Conservation (phyloP, 2,888 invertebrate species). For the Cancer borealis region DNA sequence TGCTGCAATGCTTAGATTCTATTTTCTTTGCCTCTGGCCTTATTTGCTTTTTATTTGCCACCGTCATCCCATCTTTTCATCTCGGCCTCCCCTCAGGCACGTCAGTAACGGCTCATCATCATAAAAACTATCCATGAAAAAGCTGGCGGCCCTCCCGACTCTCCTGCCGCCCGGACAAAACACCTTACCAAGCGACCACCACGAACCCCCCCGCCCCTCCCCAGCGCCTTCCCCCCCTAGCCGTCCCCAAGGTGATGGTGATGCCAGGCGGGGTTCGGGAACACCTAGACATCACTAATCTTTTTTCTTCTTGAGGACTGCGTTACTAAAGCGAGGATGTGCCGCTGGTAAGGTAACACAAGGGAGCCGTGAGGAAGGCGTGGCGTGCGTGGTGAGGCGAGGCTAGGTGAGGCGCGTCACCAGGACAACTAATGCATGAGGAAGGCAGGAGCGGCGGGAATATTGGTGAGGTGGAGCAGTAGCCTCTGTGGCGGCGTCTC, state of each 20-base stretch:
- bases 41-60: constrained; percentile 58
- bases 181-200: constrained; percentile 15
- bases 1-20: constrained; percentile 59
- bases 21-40: constrained; percentile 54
- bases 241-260: background rate
- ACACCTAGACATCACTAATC: background rate
- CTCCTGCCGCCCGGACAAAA: constrained; percentile 42
- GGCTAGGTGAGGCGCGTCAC: background rate
- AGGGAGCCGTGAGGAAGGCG: background rate
- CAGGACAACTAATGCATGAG: background rate
- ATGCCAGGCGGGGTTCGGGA: background rate
- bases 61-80: constrained; percentile 59
- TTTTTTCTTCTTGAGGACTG: background rate
- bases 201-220: background rate
- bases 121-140: constrained; percentile 54
- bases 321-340: background rate
- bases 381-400: background rate
- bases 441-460: background rate
- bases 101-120: constrained; percentile 45
- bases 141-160: constrained; percentile 26
- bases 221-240: background rate
- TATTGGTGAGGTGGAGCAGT: background rate
- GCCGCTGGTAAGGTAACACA: background rate
- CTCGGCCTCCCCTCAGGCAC: constrained; percentile 45
- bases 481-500: background rate